These are phyloP conservation scores for Hippoglossus hippoglossus DNA, from an alignment of 2,797 vertebrate genomes.

Conservation along the genomic window DNA sequence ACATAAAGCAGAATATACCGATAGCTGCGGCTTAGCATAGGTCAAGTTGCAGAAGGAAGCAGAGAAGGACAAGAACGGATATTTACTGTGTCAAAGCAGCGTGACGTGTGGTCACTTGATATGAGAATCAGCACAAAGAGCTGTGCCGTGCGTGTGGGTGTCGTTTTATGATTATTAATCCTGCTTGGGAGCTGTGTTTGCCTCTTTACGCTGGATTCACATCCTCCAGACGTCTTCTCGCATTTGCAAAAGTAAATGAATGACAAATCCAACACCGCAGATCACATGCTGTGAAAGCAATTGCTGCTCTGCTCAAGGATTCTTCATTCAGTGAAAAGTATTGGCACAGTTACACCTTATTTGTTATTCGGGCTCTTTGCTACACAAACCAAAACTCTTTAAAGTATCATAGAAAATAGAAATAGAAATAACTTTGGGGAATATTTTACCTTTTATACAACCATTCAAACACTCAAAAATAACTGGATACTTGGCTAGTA, in stretches of 20 bases:
- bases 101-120: slow-evolving; percentile 17
- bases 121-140: slow-evolving; percentile 7
- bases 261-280: slow-evolving; percentile 17
- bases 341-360: too few species aligned
- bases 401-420: too few species aligned
- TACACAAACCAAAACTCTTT: too few species aligned
- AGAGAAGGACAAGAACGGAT: slow-evolving; percentile 8
- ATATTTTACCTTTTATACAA: too few species aligned
- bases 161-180: slow-evolving; percentile 19
- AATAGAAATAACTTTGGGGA: too few species aligned
- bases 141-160: background rate
- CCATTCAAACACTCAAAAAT: too few species aligned
- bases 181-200: slow-evolving; percentile 21
- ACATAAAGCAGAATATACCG: slow-evolving; percentile 41
- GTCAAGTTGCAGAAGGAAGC: slow-evolving; percentile 13
- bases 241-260: slow-evolving; percentile 32
- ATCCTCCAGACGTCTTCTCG: slow-evolving; percentile 23
- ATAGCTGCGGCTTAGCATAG: slow-evolving; percentile 17
- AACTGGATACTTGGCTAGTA: too few species aligned
- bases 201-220: slow-evolving; percentile 7
- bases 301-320: slow-evolving; percentile 9
- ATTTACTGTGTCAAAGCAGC: slow-evolving; percentile 35
- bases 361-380: too few species aligned
- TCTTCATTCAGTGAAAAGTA: background rate
- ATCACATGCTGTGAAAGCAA: slow-evolving; percentile 16